Conservation (phyloP, 2,113 vertebrate species). For the Ploceus nigricollis region DNA sequence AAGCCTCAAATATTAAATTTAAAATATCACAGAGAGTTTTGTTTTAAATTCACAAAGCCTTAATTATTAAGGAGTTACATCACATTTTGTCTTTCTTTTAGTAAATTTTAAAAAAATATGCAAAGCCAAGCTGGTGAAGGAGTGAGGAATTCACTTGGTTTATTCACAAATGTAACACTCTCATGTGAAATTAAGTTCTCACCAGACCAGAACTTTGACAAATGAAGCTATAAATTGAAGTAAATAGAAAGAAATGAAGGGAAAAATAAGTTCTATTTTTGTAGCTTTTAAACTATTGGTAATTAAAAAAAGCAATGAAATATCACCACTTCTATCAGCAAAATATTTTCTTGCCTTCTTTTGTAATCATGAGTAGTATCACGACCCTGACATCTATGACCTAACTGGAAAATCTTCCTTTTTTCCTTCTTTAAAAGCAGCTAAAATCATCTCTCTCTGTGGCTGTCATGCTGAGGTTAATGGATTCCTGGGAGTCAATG, state of each 20-base stretch:
- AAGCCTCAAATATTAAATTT: background rate
- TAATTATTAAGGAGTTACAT: background rate
- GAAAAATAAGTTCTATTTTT: background rate
- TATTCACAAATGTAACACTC: background rate
- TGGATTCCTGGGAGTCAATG: background rate
- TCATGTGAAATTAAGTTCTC: background rate
- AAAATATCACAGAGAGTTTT: background rate
- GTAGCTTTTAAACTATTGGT: background rate
- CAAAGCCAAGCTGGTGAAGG: background rate
- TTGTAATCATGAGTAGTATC: background rate
- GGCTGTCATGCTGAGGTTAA: background rate
- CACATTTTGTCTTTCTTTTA: background rate
- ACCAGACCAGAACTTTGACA: constrained; percentile 13
- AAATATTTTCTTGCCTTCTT: background rate
- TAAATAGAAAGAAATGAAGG: constrained; percentile 4
- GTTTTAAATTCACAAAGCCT: background rate
- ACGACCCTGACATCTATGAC: background rate
- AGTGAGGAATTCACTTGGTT: background rate
- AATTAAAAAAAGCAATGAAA: constrained; percentile 26
- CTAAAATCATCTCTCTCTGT: background rate
- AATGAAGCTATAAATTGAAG: constrained; percentile 1
- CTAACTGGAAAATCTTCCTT: background rate
- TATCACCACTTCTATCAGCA: constrained; percentile 9
- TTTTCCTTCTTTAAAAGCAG: constrained; percentile 1
- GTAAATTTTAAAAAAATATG: background rate